A percentile compares a stretch with the other conserved stretches of the same genome.
Conservation (phyloP, 2,797 vertebrate species). For the Botia almorhae region DNA sequence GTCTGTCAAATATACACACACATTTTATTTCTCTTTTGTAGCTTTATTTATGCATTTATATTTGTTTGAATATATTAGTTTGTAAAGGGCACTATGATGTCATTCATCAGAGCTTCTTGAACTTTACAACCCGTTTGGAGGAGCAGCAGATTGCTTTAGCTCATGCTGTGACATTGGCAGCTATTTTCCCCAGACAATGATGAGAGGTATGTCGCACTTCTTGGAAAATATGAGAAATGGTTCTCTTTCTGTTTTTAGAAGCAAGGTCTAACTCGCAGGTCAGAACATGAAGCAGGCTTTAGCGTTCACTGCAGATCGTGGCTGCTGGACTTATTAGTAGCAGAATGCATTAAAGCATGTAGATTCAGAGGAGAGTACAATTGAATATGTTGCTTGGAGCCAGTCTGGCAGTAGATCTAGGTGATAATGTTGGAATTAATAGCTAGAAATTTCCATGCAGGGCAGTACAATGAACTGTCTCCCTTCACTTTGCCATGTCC, state of each 20-base stretch:
- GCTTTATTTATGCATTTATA: background rate
- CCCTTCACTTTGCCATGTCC: no score
- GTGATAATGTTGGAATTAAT: conserved; percentile 28
- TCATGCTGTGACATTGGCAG: background rate
- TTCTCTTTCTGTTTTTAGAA: conserved; percentile 25
- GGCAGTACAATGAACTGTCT: background rate
- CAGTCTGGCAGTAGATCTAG: background rate
- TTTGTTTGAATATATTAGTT: background rate
- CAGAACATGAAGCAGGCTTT: conserved; percentile 9
- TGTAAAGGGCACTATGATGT: background rate
- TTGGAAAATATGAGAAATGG: conserved; percentile 3
- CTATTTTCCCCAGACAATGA: conserved; percentile 14
- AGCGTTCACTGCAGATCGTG: conserved; percentile 14
- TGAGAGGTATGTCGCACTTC: background rate
- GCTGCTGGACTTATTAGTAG: conserved; percentile 26
- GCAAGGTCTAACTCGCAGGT: conserved; percentile 11
- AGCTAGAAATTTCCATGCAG: background rate
- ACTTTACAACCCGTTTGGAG: background rate
- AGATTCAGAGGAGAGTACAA: conserved; percentile 28
- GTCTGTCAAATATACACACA: no score
- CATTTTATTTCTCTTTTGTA: background rate
- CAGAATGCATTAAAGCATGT: conserved; percentile 26
- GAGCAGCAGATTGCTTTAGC: background rate
- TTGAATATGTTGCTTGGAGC: conserved; percentile 37
- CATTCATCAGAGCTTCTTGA: conserved; percentile 7